These are phyloP conservation scores for Rhynchopsitta pachyrhyncha DNA, from an alignment of 2,113 vertebrate species.

Conservation along the genomic window DNA sequence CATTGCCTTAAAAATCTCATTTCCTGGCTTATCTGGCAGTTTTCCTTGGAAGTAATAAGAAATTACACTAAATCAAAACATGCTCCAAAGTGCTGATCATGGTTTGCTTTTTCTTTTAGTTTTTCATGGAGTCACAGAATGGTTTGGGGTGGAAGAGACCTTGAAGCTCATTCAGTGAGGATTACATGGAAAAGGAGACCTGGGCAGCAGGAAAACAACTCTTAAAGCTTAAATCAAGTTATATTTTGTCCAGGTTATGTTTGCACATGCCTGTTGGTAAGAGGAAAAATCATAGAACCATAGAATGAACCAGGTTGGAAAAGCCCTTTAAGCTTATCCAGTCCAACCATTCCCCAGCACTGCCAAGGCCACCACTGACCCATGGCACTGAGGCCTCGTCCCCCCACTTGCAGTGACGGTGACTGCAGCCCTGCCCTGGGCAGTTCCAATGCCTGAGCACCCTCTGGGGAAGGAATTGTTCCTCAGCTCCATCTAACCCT, in stretches of 20 bases:
- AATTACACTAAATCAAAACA: background rate
- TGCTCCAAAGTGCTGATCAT: rapidly evolving
- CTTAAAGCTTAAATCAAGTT: background rate
- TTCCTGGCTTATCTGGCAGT: background rate
- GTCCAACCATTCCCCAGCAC: no score
- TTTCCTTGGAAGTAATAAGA: background rate
- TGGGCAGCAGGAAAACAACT: background rate
- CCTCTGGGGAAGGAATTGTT: background rate
- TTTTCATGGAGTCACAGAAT: background rate
- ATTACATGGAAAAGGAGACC: background rate
- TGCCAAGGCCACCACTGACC: background rate
- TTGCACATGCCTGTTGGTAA: background rate
- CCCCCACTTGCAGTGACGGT: background rate
- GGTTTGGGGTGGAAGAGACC: background rate
- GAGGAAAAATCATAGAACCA: background rate
- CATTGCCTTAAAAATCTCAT: background rate
- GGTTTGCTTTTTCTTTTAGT: background rate
- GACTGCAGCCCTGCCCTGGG: background rate
- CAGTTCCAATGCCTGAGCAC: background rate
- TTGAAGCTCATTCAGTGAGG: background rate
- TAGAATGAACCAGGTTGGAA: background rate
- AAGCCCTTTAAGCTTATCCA: no score
- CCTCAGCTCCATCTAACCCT: background rate
- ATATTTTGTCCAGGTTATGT: background rate
- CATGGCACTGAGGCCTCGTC: background rate